A percentile compares a stretch with the other conserved stretches of the same genome.
Conservation (phyloP, 1,140 invertebrate genomes). For the Pissodes strobi region DNA sequence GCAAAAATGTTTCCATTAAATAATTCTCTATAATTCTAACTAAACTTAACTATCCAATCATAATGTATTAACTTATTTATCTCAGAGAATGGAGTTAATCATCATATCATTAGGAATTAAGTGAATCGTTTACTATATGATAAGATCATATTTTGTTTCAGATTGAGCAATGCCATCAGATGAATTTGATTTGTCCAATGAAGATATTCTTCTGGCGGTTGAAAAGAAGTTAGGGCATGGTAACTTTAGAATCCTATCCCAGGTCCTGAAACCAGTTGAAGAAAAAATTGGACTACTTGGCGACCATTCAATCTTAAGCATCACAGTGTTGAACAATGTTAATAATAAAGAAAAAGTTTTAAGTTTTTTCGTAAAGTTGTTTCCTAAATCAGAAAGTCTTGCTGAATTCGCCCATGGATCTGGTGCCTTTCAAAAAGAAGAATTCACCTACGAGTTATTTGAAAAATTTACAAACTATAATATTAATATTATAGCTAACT, state of each 20-base stretch:
- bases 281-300: slow-evolving; percentile 18
- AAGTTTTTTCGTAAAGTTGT: slow-evolving; percentile 10
- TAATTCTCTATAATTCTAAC: no score
- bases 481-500: slow-evolving; percentile 44
- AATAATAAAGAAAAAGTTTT: neutral
- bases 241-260: neutral
- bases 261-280: neutral
- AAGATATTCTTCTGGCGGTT: no score
- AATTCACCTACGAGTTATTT: slow-evolving; percentile 39
- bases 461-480: slow-evolving; percentile 22
- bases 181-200: no score
- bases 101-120: no score
- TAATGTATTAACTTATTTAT: no score
- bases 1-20: no score
- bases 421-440: slow-evolving; percentile 40
- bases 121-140: no score
- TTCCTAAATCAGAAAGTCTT: neutral
- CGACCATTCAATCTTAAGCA: neutral
- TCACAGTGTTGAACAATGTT: neutral
- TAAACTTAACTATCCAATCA: no score
- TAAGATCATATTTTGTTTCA: no score
- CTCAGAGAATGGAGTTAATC: no score
- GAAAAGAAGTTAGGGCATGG: neutral
- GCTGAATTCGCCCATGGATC: slow-evolving; percentile 32
- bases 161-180: no score